Percentiles rank a stretch among this genome's conserved stretches.
Evolutionary conservation across 2,888 invertebrate species (phyloP).

Genomic region (Luffia ferchaultella): DNA sequence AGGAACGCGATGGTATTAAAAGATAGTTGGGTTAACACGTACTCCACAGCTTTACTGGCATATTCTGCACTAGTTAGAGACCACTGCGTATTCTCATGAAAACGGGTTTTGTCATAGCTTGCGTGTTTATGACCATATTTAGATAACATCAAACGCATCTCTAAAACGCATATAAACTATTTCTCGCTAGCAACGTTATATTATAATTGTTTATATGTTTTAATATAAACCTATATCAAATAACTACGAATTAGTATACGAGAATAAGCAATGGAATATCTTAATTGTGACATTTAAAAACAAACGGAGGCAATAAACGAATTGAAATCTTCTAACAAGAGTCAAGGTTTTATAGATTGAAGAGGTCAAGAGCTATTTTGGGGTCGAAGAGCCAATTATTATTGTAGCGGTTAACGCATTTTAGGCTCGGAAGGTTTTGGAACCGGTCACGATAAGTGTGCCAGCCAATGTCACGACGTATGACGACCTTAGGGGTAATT

Average conservation of each 20-base stretch:
- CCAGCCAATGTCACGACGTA: background rate
- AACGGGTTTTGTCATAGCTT: background rate
- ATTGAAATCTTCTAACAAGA: background rate
- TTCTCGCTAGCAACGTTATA: background rate
- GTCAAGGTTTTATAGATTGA: background rate
- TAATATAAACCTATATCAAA: background rate
- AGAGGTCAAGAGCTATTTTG: background rate
- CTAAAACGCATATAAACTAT: background rate
- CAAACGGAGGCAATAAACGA: background rate
- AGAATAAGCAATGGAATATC: too few relatives aligned
- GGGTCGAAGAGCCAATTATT: background rate
- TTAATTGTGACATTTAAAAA: background rate
- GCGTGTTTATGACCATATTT: background rate
- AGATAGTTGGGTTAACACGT: slow-evolving; percentile 55
- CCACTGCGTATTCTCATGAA: background rate
- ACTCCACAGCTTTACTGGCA: slow-evolving; percentile 31
- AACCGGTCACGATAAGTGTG: background rate
- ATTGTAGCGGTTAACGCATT: background rate
- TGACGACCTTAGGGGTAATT: background rate
- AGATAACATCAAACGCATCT: background rate
- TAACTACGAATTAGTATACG: background rate
- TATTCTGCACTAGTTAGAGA: slow-evolving; percentile 20
- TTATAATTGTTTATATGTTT: background rate
- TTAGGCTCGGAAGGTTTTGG: background rate
- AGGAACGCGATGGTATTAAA: slow-evolving; percentile 61